A percentile compares a stretch with the other conserved stretches of the same genome.
Evolutionary conservation across 2,113 vertebrate genomes (phyloP).

Genomic region (Cygnus atratus): DNA sequence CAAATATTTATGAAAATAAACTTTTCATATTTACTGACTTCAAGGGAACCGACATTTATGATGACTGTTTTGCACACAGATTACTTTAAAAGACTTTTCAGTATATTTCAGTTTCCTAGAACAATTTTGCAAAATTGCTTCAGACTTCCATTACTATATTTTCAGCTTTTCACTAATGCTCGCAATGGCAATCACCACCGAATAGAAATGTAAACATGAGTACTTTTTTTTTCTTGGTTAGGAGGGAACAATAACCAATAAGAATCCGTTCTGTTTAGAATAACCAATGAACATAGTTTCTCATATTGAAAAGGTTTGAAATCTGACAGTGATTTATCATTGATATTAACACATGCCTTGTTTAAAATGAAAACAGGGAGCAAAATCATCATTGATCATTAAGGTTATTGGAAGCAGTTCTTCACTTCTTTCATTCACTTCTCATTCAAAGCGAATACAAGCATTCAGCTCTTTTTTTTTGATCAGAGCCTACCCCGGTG

Average conservation of each 20-base stretch:
- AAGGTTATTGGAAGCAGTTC: neutral
- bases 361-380: neutral
- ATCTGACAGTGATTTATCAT: neutral
- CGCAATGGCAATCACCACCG: neutral
- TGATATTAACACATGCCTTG: neutral
- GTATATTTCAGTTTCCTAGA: neutral
- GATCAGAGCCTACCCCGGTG: neutral
- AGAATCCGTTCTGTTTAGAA: neutral
- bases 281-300: neutral
- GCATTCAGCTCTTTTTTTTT: neutral
- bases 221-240: neutral
- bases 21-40: neutral
- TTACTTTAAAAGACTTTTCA: slow-evolving; percentile 30
- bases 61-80: slow-evolving; percentile 24
- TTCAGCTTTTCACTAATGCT: neutral
- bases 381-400: neutral
- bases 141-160: neutral
- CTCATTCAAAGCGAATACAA: neutral
- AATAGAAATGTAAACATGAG: neutral
- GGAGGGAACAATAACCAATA: neutral
- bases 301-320: neutral
- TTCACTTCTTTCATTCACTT: neutral
- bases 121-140: slow-evolving; percentile 9
- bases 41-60: neutral
- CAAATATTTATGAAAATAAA: slow-evolving; percentile 17